Evolutionary conservation across 1,140 invertebrate species (phyloP).

Genomic region (Hetaerina americana): DNA sequence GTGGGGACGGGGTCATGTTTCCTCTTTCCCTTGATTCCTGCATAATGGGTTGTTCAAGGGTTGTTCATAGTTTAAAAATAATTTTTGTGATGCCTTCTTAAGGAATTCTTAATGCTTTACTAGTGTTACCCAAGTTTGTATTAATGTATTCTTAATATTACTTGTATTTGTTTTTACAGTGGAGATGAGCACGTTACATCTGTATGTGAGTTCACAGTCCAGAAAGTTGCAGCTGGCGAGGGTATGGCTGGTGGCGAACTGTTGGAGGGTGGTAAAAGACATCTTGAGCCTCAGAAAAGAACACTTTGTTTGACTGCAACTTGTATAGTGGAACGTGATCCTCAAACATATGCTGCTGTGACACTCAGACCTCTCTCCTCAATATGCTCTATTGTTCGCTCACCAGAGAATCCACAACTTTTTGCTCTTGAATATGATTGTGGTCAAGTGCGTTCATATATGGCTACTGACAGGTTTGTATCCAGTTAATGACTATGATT

Average conservation of each 20-base stretch:
- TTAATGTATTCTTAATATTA: too few species aligned
- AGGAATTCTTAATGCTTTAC: too few species aligned
- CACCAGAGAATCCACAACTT: conserved; percentile 81
- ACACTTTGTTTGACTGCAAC: conserved; percentile 92
- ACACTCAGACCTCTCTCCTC: conserved; percentile 78
- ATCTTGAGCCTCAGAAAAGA: conserved; percentile 65
- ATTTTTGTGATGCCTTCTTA: too few species aligned
- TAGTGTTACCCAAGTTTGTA: too few species aligned
- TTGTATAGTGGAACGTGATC: conserved; percentile 92
- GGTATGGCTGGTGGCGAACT: not conserved
- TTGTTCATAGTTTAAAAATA: too few species aligned
- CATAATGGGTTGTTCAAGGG: too few species aligned
- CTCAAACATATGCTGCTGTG: conserved; percentile 83
- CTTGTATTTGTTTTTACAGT: conserved; percentile 34
- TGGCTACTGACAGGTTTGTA: conserved; percentile 62
- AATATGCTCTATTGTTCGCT: conserved; percentile 82
- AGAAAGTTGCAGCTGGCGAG: conserved; percentile 53
- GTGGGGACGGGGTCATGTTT: too few species aligned
- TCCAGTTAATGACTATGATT: too few species aligned
- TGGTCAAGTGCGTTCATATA: conserved; percentile 76
- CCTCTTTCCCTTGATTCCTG: too few species aligned
- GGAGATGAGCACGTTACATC: conserved; percentile 81
- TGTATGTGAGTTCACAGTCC: conserved; percentile 80
- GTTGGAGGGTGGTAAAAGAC: conserved; percentile 29
- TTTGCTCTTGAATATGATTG: conserved; percentile 92